Base-by-base conservation (phyloP, 2,888 invertebrate species). In the Eledone cirrhosa region DNA sequence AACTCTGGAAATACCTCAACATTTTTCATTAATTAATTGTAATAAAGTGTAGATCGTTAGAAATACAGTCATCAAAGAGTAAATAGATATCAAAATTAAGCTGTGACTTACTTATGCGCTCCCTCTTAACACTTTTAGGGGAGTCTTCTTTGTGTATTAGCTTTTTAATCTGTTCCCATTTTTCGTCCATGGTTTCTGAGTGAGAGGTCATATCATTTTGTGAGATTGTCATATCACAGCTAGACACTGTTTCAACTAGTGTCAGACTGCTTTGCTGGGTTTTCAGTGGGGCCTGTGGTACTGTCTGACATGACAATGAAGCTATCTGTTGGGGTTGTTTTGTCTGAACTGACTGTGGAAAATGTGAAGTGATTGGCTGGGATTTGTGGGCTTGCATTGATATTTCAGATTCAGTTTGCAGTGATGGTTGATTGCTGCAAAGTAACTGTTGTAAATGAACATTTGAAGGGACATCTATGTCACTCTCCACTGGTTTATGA, bases 151-250 rank as follows among this genome's bases (percentile, higher is more conserved):
- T 72, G 69, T 72, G 69, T 31, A 72, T 29, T 19, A 72, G 41
- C 22, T 72, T 31, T 33, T 33, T 72, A 72, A 72, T 72, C n/a
- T 72, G 69, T 72, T 72, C 69, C 69, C 69, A 72, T 41, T 72
- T 72, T 31, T 72, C 69, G 31, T 72, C 69, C 41, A 41, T 72
- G 24, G 69, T 72, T 72, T 72, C 41, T 41, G 24, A 31, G 41
- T 72, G 33, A 72, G 31, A 33, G n/a, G 69, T 33, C n/a, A n/a
- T 41, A 7, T 72, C 69, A 72, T 41, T 72, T 41, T 11, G 41
- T 2, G 33, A n/a, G 41, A 33, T n/a, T 41, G 41, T 72, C 24
- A 41, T 31, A 72, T 72, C 33, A 72, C 41, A 22, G 24, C 31
- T 16, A n/a, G 69, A 72, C n/a, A 33, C 33, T 33, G 41, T 72